phyloP scores from a whole-genome alignment of 2,888 invertebrate species.

The Amphipoea oculea region DNA sequence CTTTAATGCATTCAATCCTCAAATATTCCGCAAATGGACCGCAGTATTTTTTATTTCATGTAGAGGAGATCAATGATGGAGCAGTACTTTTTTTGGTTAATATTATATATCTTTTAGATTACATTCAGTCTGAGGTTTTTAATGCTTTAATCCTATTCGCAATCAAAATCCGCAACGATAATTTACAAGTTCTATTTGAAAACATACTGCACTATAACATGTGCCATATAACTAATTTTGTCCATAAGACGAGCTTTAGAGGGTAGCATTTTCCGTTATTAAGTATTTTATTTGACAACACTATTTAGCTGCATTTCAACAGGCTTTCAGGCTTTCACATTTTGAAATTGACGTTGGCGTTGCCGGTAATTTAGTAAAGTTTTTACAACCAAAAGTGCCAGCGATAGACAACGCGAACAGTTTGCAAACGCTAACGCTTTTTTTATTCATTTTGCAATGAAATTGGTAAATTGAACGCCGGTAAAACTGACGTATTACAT shows the following conservation, averaged over 20 bases:
- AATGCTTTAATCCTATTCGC: neutral
- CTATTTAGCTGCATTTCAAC: neutral
- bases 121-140: neutral
- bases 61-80: neutral
- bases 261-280: neutral
- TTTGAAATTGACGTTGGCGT: neutral
- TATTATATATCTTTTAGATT: neutral
- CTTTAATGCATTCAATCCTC: neutral
- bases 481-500: constrained; percentile 24
- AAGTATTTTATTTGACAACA: neutral
- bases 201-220: neutral
- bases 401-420: constrained; percentile 21
- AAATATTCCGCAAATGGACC: neutral
- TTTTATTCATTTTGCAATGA: constrained; percentile 14
- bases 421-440: neutral
- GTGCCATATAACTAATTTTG: neutral
- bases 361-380: neutral
- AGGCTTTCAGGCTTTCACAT: neutral
- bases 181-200: neutral
- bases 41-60: neutral
- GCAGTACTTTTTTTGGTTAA: too few species aligned
- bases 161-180: neutral
- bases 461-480: constrained; percentile 12
- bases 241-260: neutral
- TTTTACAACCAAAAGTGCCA: constrained; percentile 1